Conservation (phyloP, 2,797 vertebrate species). For the Coregonus ussuriensis region DNA sequence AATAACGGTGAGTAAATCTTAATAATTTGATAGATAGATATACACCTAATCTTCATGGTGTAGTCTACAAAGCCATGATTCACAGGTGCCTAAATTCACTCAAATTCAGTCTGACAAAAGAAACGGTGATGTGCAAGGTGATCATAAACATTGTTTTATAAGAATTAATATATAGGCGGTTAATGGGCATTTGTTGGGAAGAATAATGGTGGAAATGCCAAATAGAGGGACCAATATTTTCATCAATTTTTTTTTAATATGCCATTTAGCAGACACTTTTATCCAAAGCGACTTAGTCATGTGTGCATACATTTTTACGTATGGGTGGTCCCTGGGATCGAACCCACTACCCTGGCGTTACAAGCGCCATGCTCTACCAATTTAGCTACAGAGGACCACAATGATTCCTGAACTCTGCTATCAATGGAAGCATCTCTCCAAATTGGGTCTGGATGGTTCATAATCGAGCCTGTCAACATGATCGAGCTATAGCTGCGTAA, state of each 20-base stretch:
- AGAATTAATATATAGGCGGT: too few relatives aligned
- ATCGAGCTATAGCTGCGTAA: background rate
- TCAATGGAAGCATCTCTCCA: background rate
- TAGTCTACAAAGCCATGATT: background rate
- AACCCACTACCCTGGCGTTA: too few relatives aligned
- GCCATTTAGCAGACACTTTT: too few relatives aligned
- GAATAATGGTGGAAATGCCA: too few relatives aligned
- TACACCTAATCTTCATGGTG: background rate
- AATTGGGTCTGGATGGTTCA: background rate
- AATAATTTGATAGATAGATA: background rate
- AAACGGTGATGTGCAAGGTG: background rate
- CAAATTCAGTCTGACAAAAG: background rate
- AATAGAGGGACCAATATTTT: background rate
- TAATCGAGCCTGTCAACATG: background rate
- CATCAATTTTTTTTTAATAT: background rate
- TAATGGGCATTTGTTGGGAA: too few relatives aligned
- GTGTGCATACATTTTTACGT: too few relatives aligned
- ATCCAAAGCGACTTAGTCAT: too few relatives aligned
- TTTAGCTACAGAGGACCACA: too few relatives aligned
- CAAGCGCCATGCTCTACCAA: too few relatives aligned
- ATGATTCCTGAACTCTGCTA: background rate
- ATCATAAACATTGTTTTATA: too few relatives aligned
- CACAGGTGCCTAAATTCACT: background rate
- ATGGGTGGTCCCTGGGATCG: too few relatives aligned
- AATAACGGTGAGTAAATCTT: conserved; percentile 82